Evolutionary conservation across 2,888 invertebrate species (phyloP).

Genomic region (Tholera decimalis): DNA sequence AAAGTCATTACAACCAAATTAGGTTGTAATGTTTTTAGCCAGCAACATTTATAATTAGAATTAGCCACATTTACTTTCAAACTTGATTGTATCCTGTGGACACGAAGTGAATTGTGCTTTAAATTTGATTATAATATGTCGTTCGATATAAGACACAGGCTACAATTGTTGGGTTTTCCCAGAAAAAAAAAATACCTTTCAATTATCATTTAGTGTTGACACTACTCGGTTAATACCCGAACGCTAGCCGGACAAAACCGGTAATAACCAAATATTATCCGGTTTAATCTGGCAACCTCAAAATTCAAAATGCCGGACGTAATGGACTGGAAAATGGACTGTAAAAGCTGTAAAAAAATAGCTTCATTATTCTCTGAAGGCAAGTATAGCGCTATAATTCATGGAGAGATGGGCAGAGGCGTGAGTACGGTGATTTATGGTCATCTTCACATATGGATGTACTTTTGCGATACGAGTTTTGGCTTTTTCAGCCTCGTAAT

Average conservation of each 20-base stretch:
- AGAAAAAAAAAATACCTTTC: no score
- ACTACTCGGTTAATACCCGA: neutral
- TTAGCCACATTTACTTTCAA: no score
- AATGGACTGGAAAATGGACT: conserved; percentile 59
- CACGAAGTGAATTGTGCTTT: no score
- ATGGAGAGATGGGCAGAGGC: conserved; percentile 17
- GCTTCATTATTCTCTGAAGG: conserved; percentile 66
- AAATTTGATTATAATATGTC: no score
- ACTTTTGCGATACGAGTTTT: conserved; percentile 4
- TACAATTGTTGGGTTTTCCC: no score
- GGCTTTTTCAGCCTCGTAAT: no score
- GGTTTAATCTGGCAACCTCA: neutral
- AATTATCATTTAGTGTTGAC: conserved; percentile 11
- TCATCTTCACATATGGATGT: conserved; percentile 9
- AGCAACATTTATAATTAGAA: no score
- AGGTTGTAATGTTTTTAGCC: no score
- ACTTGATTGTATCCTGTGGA: no score
- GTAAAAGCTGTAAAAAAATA: conserved; percentile 53
- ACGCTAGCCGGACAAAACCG: neutral
- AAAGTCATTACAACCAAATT: no score
- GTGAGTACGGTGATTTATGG: conserved; percentile 19
- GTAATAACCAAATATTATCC: neutral
- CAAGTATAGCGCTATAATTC: conserved; percentile 50
- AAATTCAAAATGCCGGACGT: conserved; percentile 23
- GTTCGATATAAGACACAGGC: no score